Percentiles rank a stretch among this genome's conserved stretches.
phyloP scores from a whole-genome alignment of 2,888 invertebrate species.

The Therioaphis trifolii region DNA sequence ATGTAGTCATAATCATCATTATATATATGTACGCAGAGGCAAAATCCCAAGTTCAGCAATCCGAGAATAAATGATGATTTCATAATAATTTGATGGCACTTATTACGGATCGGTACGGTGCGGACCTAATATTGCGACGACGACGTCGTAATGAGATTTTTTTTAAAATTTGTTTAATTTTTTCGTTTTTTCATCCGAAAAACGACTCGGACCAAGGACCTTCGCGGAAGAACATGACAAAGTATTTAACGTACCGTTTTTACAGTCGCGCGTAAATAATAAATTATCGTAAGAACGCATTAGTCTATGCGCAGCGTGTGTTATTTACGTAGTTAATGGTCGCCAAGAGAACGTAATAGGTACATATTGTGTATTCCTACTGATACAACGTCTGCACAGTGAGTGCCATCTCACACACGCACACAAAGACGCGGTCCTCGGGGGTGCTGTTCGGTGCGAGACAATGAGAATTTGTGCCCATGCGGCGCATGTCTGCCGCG shows the following conservation, averaged over 20 bases:
- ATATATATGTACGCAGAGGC: no score
- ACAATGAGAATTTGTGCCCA: neutral
- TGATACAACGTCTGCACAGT: neutral
- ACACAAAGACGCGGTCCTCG: constrained; percentile 3
- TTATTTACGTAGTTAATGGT: constrained; percentile 53
- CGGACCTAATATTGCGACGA: no score
- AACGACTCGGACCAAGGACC: neutral
- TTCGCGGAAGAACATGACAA: neutral
- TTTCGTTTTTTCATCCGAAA: neutral
- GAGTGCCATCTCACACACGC: constrained; percentile 2
- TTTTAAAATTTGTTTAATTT: neutral
- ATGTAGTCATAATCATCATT: constrained; percentile 28
- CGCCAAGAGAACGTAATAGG: neutral
- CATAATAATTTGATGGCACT: constrained; percentile 14
- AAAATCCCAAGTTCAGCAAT: neutral
- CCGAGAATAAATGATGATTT: constrained; percentile 16
- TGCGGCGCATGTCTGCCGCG: neutral
- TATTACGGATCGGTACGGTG: neutral
- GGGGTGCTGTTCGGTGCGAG: constrained; percentile 14
- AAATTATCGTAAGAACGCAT: constrained; percentile 13
- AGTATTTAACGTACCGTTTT: neutral
- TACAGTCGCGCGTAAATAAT: neutral
- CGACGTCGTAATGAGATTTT: no score
- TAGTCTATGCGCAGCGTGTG: constrained; percentile 22
- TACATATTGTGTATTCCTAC: neutral